A percentile compares a stretch with the other conserved stretches of the same genome.
Conservation (phyloP, 2,797 vertebrate genomes). For the Pangasius mekongensis region DNA sequence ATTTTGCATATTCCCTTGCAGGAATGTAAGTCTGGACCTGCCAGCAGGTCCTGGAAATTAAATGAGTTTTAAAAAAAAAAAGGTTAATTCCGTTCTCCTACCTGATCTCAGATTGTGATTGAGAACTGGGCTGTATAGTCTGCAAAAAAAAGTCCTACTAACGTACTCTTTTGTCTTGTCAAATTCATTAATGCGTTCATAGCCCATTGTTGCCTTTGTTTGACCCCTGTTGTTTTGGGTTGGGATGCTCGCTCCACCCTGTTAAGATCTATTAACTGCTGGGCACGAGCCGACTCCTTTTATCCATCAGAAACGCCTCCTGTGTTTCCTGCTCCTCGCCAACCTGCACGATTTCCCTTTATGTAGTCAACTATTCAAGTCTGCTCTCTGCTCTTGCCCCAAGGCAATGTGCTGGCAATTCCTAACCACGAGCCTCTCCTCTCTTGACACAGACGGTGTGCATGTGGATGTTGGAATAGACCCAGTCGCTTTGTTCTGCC, state of each 20-base stretch:
- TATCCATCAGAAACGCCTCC: conserved; percentile 50
- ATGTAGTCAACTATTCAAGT: conserved; percentile 43
- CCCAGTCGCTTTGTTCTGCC: conserved; percentile 43
- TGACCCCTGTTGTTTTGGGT: conserved; percentile 40
- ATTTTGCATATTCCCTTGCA: not conserved
- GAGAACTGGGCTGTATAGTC: not conserved
- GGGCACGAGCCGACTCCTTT: conserved; percentile 42
- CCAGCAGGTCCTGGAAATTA: not conserved
- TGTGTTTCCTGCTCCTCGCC: conserved; percentile 30
- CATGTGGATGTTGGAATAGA: conserved; percentile 38
- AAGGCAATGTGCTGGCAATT: conserved; percentile 43
- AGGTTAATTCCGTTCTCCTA: not conserved
- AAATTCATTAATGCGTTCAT: not conserved
- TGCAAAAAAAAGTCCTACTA: not conserved
- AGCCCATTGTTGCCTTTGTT: conserved; percentile 29
- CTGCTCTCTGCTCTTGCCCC: conserved; percentile 36
- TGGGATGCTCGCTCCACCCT: conserved; percentile 16
- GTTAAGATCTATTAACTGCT: conserved; percentile 46
- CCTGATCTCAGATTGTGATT: not conserved
- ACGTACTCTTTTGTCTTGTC: not conserved
- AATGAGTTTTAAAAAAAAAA: not conserved
- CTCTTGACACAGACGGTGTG: conserved; percentile 43
- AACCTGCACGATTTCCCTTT: conserved; percentile 39
- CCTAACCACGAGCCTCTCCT: conserved; percentile 23
- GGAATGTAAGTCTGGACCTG: not conserved